Evolutionary conservation across 1,140 invertebrate genomes (phyloP).

Genomic region (Heterodera carotae): DNA sequence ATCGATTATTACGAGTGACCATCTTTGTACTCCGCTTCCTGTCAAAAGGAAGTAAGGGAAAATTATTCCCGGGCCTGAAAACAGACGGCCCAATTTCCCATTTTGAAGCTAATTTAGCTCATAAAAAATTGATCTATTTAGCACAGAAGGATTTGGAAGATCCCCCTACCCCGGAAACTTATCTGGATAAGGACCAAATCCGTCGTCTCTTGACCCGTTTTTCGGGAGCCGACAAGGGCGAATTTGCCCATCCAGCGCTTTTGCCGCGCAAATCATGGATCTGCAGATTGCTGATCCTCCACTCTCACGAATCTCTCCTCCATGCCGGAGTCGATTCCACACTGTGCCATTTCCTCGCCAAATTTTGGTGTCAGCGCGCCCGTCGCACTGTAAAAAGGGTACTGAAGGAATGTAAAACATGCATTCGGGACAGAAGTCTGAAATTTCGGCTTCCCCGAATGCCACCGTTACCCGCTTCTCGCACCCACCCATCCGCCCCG

Average conservation of each 20-base stretch:
- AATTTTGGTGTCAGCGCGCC: neutral
- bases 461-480: neutral
- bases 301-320: slow-evolving; percentile 6
- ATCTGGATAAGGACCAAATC: slow-evolving; percentile 19
- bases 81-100: neutral
- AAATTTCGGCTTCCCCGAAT: slow-evolving; percentile 5
- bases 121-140: neutral
- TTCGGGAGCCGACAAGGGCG: neutral
- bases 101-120: neutral
- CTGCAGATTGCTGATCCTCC: neutral
- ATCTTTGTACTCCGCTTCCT: neutral
- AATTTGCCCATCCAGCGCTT: neutral
- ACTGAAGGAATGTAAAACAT: neutral
- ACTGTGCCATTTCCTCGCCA: neutral
- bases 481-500: neutral
- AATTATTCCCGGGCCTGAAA: neutral
- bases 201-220: neutral
- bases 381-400: neutral
- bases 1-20: neutral
- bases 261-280: neutral
- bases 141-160: neutral
- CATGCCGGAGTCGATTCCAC: slow-evolving; percentile 14
- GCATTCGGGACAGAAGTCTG: neutral
- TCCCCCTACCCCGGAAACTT: neutral
- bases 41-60: neutral